Conservation (phyloP, 2,888 invertebrate genomes). For the Horisme vitalbata region DNA sequence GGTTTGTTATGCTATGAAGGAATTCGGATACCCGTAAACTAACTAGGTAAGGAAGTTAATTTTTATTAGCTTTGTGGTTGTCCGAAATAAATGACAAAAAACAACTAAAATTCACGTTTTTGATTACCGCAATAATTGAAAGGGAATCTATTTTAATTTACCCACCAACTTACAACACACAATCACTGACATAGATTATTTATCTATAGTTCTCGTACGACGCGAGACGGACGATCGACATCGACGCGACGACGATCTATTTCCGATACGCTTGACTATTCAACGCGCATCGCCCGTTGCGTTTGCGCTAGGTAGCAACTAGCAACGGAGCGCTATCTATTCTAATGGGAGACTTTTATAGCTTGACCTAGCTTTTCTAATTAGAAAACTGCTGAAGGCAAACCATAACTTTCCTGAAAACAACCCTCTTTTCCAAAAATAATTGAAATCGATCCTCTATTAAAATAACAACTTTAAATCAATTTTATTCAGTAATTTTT, state of each 20-base stretch:
- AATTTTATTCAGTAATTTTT: conserved; percentile 6
- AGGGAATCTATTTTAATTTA: too few species aligned
- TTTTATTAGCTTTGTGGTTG: too few species aligned
- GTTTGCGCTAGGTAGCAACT: conserved; percentile 40
- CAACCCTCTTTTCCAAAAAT: background rate
- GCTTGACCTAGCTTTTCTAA: conserved; percentile 66
- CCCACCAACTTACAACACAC: too few species aligned
- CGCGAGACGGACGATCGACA: too few species aligned
- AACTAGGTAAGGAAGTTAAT: too few species aligned
- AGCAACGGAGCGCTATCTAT: conserved; percentile 43
- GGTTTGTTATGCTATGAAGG: conserved; percentile 8
- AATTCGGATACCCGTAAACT: too few species aligned
- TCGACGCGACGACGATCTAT: conserved; percentile 54
- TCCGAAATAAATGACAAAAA: too few species aligned
- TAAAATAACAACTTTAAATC: too few species aligned
- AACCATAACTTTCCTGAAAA: conserved; percentile 1
- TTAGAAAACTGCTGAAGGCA: conserved; percentile 24
- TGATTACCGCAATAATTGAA: too few species aligned
- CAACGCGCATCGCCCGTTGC: conserved; percentile 52
- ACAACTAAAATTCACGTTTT: too few species aligned
- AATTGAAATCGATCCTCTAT: too few species aligned
- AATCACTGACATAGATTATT: background rate
- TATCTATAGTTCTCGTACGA: conserved; percentile 12
- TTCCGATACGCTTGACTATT: conserved; percentile 65
- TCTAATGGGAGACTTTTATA: conserved; percentile 45